Base-by-base conservation (phyloP, 53 echinoderm and acorn worm species). In the Holothuria leucospilota region DNA sequence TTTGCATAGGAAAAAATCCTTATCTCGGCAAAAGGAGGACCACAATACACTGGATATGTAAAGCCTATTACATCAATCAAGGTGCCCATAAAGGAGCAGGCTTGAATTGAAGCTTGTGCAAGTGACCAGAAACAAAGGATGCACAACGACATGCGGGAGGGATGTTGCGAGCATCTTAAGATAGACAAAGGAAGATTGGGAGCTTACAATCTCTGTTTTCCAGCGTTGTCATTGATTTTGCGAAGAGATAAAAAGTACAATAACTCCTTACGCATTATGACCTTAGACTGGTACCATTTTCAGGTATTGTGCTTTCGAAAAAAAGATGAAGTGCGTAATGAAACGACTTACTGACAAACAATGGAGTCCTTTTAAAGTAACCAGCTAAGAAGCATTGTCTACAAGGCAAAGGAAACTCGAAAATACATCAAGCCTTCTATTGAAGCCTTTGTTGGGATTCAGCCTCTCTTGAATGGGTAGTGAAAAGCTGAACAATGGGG, bases 361-460 rank as follows among this genome's bases (percentile, higher is more conserved):
- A 75, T 51, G 24, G 75, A 23, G 26, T 52, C 41, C 75, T 27
- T n/a, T 75, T 75, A 51, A 75, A 49, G 15, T 49, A 51, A 75
- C 49, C 75, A 23, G 27, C 51, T 52, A 51, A 75, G 52, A 4
- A 16, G 51, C 41, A 75, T 75, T 75, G 75, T 75, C 27, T 52
- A 20, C 52, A 75, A 27, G 49, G 38, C 49, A 75, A 75, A 75
- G 75, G 68, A 68, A 75, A 75, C 75, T 75, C 52, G 51, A 46
- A 75, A 75, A 75, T 75, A 75, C 49, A 75, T 75, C 75, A 75
- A 75, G 49, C 51, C 52, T 26, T 40, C 75, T 53, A 27, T 75
- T 49, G 51, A 75, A 75, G 25, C 52, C 51, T 38, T 21, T 75
- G 49, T 75, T 6, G 12, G 75, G 75, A 52, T 75, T 56, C 51